Evolutionary conservation across 2,113 vertebrate genomes (phyloP), one percentile per base, ranked within the genome.

Genomic region (Zosterops hypoxanthus): DNA sequence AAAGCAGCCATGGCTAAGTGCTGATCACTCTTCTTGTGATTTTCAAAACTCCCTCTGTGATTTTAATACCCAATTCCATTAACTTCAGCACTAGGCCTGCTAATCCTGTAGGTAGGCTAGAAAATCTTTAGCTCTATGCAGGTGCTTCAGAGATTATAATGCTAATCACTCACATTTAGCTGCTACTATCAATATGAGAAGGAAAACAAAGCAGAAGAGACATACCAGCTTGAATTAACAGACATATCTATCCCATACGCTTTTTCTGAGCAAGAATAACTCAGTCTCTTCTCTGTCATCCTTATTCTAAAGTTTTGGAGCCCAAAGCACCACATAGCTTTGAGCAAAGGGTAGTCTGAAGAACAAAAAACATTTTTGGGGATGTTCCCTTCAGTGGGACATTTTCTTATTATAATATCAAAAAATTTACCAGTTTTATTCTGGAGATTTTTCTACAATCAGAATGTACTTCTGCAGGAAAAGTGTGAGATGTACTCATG

Each of bases 41-140:
- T 96, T 94, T 86, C 61, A 72, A 89, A 92, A 91, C 46, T 82
- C 53, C 36, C 36, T 57, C 81, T 84, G 53, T 68, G 73, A 82
- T 95, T 94, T 84, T 87, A 91, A 95, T 90, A 84, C 61, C 25
- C 73, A 79, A 26, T 91, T 94, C 55, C 57, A 79, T 85, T 90
- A 94, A 89, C 64, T 92, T 79, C 53, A 87, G 65, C 56, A 57
- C 56, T 55, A 50, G 70, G n/a, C 21, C 65, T 91, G 33, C 59
- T 95, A 92, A 92, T 95, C 81, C 73, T 64, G 36, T 49, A 87
- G 81, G 81, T 36, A 79, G 72, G 72, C 36, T 84, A 70, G 84
- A 69, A 94, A 90, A 90, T 59, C 59, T 85, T 91, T 9, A 84
- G 57, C 77, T 60, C 14, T 16, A 24, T 76, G 73, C 73, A 91